These are phyloP conservation scores for Cotesia congregata DNA, from an alignment of 2,888 invertebrate species.

Conservation along the genomic window DNA sequence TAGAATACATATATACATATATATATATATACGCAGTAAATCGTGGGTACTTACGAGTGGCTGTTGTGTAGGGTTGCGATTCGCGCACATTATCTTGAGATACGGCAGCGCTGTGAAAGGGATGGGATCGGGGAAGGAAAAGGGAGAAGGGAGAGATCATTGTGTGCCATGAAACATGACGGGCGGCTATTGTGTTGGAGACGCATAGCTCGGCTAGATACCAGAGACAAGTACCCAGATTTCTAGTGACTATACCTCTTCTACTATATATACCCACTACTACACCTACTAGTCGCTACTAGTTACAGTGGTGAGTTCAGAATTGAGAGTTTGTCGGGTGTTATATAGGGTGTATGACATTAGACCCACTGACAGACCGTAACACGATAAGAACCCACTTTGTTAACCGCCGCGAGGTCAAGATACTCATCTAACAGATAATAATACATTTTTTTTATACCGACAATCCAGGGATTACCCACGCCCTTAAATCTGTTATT, in stretches of 20 bases:
- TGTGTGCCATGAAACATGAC: slow-evolving; percentile 67
- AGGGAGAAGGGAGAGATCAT: slow-evolving; percentile 63
- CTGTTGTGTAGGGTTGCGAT: slow-evolving; percentile 49
- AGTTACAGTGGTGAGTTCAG: too few species aligned
- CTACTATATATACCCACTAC: slow-evolving; percentile 24
- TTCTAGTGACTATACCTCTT: slow-evolving; percentile 52
- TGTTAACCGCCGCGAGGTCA: slow-evolving; percentile 58
- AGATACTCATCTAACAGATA: slow-evolving; percentile 49
- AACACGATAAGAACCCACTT: slow-evolving; percentile 69
- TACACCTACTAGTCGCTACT: not conserved
- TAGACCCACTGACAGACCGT: slow-evolving; percentile 42
- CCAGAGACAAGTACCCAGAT: slow-evolving; percentile 14
- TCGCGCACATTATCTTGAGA: slow-evolving; percentile 66
- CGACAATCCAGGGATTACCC: slow-evolving; percentile 43
- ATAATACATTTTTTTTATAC: slow-evolving; percentile 58
- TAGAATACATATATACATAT: too few species aligned
- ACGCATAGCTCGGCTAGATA: slow-evolving; percentile 55
- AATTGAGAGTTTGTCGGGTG: too few species aligned
- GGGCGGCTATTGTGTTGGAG: slow-evolving; percentile 65
- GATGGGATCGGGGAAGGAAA: slow-evolving; percentile 13
- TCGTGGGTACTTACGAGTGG: slow-evolving; percentile 2
- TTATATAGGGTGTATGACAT: too few species aligned
- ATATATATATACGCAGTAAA: slow-evolving; percentile 8
- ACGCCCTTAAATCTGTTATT: slow-evolving; percentile 32
- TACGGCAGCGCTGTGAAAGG: slow-evolving; percentile 53